Conservation (phyloP, 2,113 vertebrate genomes). For the Procavia capensis region DNA sequence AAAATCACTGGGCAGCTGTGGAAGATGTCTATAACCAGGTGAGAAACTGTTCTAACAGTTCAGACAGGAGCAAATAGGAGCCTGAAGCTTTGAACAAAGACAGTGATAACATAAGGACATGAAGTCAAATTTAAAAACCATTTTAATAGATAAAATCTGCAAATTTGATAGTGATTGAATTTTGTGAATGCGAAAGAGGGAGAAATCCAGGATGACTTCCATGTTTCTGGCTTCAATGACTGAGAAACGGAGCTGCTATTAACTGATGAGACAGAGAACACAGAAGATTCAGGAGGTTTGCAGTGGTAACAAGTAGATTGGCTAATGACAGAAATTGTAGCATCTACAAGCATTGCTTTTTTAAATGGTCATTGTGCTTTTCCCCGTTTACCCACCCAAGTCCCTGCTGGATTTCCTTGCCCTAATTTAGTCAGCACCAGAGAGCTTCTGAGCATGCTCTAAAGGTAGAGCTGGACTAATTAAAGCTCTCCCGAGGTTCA, state of each 20-base stretch:
- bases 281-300: neutral
- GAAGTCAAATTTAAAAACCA: neutral
- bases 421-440: slow-evolving; percentile 59
- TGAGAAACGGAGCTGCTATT: neutral
- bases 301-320: neutral
- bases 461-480: slow-evolving; percentile 56
- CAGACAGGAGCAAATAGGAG: neutral
- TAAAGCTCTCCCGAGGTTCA: slow-evolving; percentile 70
- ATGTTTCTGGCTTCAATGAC: neutral
- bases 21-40: neutral
- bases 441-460: slow-evolving; percentile 65
- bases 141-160: slow-evolving; percentile 2
- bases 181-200: neutral
- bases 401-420: slow-evolving; percentile 65
- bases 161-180: neutral
- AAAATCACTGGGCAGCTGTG: neutral
- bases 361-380: slow-evolving; percentile 65
- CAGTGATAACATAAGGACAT: neutral
- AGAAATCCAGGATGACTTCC: neutral
- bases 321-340: neutral
- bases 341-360: neutral
- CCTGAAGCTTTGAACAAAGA: neutral
- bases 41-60: neutral
- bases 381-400: slow-evolving; percentile 64
- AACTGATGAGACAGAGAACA: neutral